Percentiles rank a stretch among this genome's conserved stretches.
Conservation (phyloP, 2,113 vertebrate genomes). For the Lethenteron reissneri region DNA sequence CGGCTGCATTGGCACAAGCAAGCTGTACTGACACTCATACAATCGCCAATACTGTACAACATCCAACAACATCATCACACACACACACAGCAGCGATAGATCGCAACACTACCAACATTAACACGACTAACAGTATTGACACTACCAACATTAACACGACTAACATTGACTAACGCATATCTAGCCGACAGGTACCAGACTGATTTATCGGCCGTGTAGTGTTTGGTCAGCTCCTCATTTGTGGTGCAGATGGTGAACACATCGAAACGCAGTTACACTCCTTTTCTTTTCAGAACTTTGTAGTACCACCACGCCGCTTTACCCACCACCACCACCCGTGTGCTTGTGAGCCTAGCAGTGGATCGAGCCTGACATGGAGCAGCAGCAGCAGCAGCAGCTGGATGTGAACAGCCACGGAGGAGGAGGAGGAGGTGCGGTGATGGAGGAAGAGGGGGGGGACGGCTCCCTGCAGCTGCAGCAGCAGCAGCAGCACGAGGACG, state of each 20-base stretch:
- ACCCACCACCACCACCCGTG: too few species aligned
- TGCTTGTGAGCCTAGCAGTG: neutral
- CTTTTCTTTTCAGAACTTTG: constrained; percentile 8
- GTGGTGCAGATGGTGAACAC: constrained; percentile 7
- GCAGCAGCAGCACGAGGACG: constrained; percentile 46
- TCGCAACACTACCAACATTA: too few species aligned
- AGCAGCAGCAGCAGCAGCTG: constrained; percentile 6
- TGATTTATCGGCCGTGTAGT: constrained; percentile 14
- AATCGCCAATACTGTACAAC: too few species aligned
- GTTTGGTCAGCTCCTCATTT: constrained; percentile 11
- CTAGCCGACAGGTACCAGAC: too few species aligned
- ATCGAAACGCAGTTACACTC: neutral
- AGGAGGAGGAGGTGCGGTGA: constrained; percentile 7
- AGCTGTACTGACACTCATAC: too few species aligned
- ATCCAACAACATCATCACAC: too few species aligned
- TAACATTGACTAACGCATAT: too few species aligned
- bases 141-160: too few species aligned
- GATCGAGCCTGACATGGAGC: neutral
- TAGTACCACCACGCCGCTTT: too few species aligned
- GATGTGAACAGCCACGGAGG: neutral
- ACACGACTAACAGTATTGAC: too few species aligned
- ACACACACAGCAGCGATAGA: too few species aligned
- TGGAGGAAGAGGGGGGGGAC: constrained; percentile 11
- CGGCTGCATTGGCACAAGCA: too few species aligned
- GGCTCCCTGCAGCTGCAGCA: neutral